Base-by-base conservation (phyloP, 2,888 invertebrate genomes). In the Galerucella pusilla region DNA sequence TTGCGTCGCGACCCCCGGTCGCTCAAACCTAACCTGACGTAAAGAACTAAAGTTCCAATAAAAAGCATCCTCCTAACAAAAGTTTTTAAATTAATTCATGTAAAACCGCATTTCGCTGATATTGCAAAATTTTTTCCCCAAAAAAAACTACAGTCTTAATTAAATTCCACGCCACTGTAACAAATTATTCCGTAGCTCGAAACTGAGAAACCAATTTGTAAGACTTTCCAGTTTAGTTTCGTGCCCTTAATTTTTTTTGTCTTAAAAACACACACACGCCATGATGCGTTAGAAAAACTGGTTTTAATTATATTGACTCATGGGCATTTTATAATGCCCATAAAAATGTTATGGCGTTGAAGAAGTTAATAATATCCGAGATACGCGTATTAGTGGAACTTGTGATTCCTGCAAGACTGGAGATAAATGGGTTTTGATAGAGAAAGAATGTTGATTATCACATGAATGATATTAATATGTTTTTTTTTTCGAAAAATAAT, bases 291-390 rank as follows among this genome's bases (percentile, higher is more conserved):
- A 75, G 60, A 75, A 72, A 75, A 75, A 75, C 75, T 75, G 71
- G 75, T 75, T 75, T 68, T 75, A 72, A 72, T 72, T 75, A 68
- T 68, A 75, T 75, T 75, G 68, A 71, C 71, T 68, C 67, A 64
- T 52, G 75, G 7, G 71, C 45, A 75, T 75, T 75, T 71, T 71
- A 75, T 68, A 71, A 67, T 68, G 46, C 63, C 49, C 68, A 64
- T 75, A 68, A 75, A 75, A 71, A 75, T 60, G 25, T 60, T 61
- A 54, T 49, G 69, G 60, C 68, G 69, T 69, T 61, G 25, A 63
- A 70, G 63, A 70, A 70, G 63, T 61, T 69, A 69, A 69, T 61
- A 60, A 64, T 45, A 64, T 64, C 42, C 20, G 7, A 45, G 45
- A 10, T 45, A 45, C 20, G 45, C 11, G n/a, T n/a, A 64, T 64